A percentile compares a stretch with the other conserved stretches of the same genome.
phyloP scores from a whole-genome alignment of 2,888 invertebrate species.

The Dryadula phaetusa region DNA sequence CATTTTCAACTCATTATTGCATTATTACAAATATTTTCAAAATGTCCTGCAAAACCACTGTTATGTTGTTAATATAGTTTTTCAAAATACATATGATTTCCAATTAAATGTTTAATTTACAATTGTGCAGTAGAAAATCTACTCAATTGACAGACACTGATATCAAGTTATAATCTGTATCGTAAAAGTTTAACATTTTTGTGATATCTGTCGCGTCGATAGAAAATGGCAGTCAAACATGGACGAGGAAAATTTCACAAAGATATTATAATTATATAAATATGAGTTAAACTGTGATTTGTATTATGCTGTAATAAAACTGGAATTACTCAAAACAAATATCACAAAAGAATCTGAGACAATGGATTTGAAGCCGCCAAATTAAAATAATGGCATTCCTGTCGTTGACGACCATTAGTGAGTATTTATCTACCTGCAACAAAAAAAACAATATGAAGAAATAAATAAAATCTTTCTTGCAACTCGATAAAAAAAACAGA shows the following conservation, averaged over 20 bases:
- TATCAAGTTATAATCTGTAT: constrained; percentile 24
- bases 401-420: constrained; percentile 41
- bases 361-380: constrained; percentile 56
- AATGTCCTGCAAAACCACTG: not conserved
- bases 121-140: constrained; percentile 42
- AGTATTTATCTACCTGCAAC: constrained; percentile 66
- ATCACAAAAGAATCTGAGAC: constrained; percentile 48
- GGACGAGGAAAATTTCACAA: constrained; percentile 21
- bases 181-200: constrained; percentile 14
- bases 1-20: constrained; percentile 26
- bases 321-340: constrained; percentile 28
- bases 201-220: constrained; percentile 34
- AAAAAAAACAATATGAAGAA: constrained; percentile 38
- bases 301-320: constrained; percentile 14
- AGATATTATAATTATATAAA: not conserved
- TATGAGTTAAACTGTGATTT: constrained; percentile 13
- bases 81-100: constrained; percentile 5
- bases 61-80: constrained; percentile 3
- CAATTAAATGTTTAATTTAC: constrained; percentile 30
- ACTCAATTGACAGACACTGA: constrained; percentile 36
- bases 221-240: constrained; percentile 37
- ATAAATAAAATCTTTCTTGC: no score
- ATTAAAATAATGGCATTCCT: constrained; percentile 59
- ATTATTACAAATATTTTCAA: constrained; percentile 27
- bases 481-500: no score